Percentiles rank a stretch among this genome's conserved stretches.
phyloP scores from a whole-genome alignment of 2,888 invertebrate species.

The Napeogenes sylphis region DNA sequence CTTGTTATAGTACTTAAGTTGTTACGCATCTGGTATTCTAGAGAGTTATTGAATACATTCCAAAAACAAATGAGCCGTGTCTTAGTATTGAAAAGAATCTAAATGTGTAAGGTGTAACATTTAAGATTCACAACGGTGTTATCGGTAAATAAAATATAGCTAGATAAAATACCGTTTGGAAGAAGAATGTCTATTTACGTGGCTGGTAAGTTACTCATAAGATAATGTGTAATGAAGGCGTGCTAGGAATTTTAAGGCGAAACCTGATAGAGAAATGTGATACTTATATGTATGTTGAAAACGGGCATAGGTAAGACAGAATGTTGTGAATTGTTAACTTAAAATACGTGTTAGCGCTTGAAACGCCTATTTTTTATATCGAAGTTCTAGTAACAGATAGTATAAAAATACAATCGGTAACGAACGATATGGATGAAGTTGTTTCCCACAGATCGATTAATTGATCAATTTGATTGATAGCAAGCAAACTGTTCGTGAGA shows the following conservation, averaged over 20 bases:
- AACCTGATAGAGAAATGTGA: not conserved
- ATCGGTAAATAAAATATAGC: not conserved
- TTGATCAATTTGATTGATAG: slow-evolving; percentile 36
- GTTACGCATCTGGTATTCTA: not conserved
- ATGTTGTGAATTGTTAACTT: too few relatives aligned
- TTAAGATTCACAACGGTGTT: not conserved
- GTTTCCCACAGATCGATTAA: slow-evolving; percentile 36
- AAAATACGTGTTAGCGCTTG: not conserved
- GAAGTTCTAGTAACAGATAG: slow-evolving; percentile 7
- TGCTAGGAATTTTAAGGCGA: not conserved
- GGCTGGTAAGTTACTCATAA: not conserved
- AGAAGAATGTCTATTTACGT: not conserved
- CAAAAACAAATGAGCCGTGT: not conserved
- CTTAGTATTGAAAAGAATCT: not conserved
- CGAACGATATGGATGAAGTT: slow-evolving; percentile 8
- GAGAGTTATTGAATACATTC: not conserved
- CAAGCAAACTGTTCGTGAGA: slow-evolving; percentile 35
- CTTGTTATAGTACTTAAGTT: slow-evolving; percentile 4
- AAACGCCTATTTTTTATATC: not conserved
- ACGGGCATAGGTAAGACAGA: too few relatives aligned
- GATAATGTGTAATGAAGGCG: slow-evolving; percentile 1
- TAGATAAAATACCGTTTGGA: not conserved
- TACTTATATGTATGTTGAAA: too few relatives aligned
- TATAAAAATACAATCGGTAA: slow-evolving; percentile 9
- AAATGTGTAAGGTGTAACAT: not conserved